Percentiles rank a stretch among this genome's conserved stretches.
Conservation (phyloP, 2,113 vertebrate species). For the Empidonax alnorum region DNA sequence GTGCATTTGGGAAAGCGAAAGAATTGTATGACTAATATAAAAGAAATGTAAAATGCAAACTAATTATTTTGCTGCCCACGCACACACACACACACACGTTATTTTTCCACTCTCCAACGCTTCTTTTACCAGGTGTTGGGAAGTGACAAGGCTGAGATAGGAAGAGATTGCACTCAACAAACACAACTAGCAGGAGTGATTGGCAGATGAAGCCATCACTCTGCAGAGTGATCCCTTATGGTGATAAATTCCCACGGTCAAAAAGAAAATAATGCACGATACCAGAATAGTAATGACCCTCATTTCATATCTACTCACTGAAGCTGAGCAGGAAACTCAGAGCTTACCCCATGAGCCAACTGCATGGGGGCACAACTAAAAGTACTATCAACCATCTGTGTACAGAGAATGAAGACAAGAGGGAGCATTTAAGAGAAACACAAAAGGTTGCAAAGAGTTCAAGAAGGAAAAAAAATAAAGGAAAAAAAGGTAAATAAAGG, state of each 20-base stretch:
- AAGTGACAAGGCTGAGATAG: not conserved
- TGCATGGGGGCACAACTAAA: not conserved
- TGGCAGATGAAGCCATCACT: not conserved
- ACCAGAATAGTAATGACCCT: not conserved
- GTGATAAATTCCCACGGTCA: not conserved
- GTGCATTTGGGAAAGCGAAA: not conserved
- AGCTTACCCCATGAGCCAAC: not conserved
- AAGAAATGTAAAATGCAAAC: not conserved
- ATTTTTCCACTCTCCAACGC: not conserved
- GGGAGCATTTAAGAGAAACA: not conserved
- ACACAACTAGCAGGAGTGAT: not conserved
- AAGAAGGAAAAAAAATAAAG: not conserved
- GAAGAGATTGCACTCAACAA: not conserved
- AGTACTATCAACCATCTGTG: accelerated
- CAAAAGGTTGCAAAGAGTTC: not conserved
- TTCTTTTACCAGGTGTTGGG: not conserved
- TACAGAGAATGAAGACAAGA: not conserved
- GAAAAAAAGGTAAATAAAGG: not conserved
- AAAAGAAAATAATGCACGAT: not conserved
- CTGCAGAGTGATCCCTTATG: not conserved
- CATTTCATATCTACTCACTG: not conserved
- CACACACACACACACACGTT: no score
- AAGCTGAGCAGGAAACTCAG: not conserved
- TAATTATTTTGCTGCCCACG: not conserved
- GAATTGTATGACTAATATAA: not conserved